Base-by-base conservation (phyloP, 2,113 vertebrate species). In the Corvus hawaiiensis region DNA sequence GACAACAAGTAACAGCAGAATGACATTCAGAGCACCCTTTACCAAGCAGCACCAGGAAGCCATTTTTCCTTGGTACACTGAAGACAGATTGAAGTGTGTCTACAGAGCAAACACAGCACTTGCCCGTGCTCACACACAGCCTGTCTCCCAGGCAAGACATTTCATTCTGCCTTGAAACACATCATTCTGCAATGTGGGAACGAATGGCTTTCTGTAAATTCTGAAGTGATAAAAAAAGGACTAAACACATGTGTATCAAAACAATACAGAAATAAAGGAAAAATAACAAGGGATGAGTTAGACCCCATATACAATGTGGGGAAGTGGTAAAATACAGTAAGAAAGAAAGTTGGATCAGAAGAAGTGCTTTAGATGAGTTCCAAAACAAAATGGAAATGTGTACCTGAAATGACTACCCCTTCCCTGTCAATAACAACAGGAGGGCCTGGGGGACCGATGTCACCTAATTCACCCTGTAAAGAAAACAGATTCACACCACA, bases 381-480 rank as follows among this genome's bases (percentile, higher is more conserved):
- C 75, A 93, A 96, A 96, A 87, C 41, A 79, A 90, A 96, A 85
- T 18, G n/a, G 78, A 96, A 96, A 80, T 2, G 14, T 33, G 49
- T 94, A 98, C 98, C 98, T 98, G 98, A 97, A 95, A 98, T 91
- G 54, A 97, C 75, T 76, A 89, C 64, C 54, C 97, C 98, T 17
- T 51, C 54, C 30, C 8, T 79, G 85, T 84, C 95, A 28, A 97
- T 6, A 88, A 97, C 93, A 15, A 96, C 52, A 26, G 98, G 80
- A 37, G 97, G 98, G 35, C 99, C 99, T 56, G 98, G 98, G 28
- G 90, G 90, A 86, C 99, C 99, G 0, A 94, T 67, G 7, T 98
- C 98, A 90, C 99, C 99, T 78, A 97, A 97, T 78, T 99, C 98
- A 69, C 99, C 99, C 99, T 99, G 95, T 11, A 97, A 96, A 96